Evolutionary conservation across 2,113 vertebrate genomes (phyloP).

Genomic region (Perca flavescens): DNA sequence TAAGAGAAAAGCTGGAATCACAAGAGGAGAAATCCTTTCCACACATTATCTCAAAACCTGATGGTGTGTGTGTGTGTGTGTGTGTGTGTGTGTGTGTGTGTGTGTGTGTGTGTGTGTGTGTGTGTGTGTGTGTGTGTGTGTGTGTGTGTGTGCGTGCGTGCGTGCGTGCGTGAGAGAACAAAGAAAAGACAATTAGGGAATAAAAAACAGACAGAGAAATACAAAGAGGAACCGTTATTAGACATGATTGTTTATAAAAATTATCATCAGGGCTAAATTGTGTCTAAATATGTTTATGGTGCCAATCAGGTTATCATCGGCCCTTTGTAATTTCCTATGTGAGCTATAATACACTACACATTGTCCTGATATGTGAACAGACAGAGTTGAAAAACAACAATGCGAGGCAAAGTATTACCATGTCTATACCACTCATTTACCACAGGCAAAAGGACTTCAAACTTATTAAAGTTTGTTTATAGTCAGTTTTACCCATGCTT

Average conservation of each 20-base stretch:
- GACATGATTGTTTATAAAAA: neutral
- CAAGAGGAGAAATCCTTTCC: slow-evolving; percentile 20
- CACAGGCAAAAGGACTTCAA: too few species aligned
- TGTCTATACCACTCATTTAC: too few species aligned
- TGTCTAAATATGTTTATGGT: slow-evolving; percentile 24
- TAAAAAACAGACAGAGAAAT: neutral
- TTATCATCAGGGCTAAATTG: slow-evolving; percentile 6
- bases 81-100: neutral
- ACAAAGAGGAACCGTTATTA: neutral
- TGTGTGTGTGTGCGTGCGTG: neutral
- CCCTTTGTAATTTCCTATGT: neutral
- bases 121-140: neutral
- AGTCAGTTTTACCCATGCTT: neutral
- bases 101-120: neutral
- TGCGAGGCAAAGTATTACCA: too few species aligned
- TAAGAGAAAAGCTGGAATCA: slow-evolving; percentile 32
- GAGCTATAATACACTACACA: neutral
- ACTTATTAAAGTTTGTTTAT: too few species aligned
- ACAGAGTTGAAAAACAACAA: neutral
- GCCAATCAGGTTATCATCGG: slow-evolving; percentile 2
- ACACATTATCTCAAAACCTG: slow-evolving; percentile 22
- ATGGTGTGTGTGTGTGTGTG: slow-evolving; percentile 1
- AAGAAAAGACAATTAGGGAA: slow-evolving; percentile 8
- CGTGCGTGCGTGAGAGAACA: neutral
- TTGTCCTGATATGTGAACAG: neutral